Base-by-base conservation (phyloP, 2,888 invertebrate genomes). In the Epistrophe eligans region DNA sequence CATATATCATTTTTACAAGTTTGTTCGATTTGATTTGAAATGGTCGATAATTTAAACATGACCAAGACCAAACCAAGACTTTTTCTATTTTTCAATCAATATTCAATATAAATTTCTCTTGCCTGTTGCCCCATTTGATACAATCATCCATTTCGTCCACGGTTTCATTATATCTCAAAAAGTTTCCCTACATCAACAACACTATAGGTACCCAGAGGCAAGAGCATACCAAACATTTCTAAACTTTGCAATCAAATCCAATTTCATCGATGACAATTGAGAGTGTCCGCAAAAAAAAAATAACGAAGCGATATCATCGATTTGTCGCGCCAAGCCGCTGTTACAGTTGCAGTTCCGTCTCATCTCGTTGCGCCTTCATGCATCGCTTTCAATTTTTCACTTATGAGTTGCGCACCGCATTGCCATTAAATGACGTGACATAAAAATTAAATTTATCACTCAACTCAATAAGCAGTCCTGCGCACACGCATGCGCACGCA, bases 401-500 rank as follows among this genome's bases (percentile, higher is more conserved):
- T 82, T 87, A 87, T 87, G 82, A 87, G 81, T 85, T 85, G 84
- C 57, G 24, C 85, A 77, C 77, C 74, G 62, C 60, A 70, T 55
- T 62, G 81, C 85, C 74, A 87, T 70, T 82, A 74, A 82, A 82
- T 82, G 85, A 87, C 82, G 81, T 81, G 84, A 85, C 82, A 82
- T 87, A 74, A 79, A 52, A 82, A 82, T 87, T 73, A 72, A 87
- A 87, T 87, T 87, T 82, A 79, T 87, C 85, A 81, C 77, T 85
- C 85, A 82, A 64, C 81, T 77, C 81, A 85, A 81, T 81, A 85
- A 81, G 70, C 77, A 67, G 43, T 74, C 58, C 66, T 71, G 62
- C 15, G 72, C 77, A 72, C 80, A 77, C 81, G 73, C 73, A 79
- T 74, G 62, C 62, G 73, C 73, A 73, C 79, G 80, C 70, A 74